Percentiles rank a stretch among this genome's conserved stretches.
phyloP scores from a whole-genome alignment of 2,888 invertebrate genomes.

The Pandemis corylana region DNA sequence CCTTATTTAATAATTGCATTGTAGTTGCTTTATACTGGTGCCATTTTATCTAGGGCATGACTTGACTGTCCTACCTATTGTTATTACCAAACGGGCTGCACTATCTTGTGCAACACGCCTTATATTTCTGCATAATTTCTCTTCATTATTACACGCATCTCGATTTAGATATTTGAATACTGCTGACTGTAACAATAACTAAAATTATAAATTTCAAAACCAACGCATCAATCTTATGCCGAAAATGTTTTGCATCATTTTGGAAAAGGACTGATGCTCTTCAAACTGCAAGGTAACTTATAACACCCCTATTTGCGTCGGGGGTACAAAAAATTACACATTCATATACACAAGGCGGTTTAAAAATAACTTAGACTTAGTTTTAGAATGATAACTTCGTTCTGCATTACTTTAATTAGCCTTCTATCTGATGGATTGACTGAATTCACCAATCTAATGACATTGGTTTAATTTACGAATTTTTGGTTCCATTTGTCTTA shows the following conservation, averaged over 20 bases:
- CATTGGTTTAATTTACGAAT: too few relatives aligned
- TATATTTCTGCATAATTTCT: conserved; percentile 35
- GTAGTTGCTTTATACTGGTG: conserved; percentile 14
- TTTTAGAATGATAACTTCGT: not conserved
- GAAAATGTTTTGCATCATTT: too few relatives aligned
- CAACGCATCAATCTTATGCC: too few relatives aligned
- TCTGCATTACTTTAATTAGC: not conserved
- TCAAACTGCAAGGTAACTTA: too few relatives aligned
- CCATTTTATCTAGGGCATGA: conserved; percentile 32
- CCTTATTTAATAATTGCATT: conserved; percentile 37
- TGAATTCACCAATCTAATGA: too few relatives aligned
- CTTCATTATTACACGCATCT: not conserved
- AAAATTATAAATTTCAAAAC: too few relatives aligned
- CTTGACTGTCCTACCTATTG: conserved; percentile 33
- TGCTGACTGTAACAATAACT: not conserved
- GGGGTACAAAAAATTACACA: not conserved
- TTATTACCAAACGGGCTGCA: conserved; percentile 33
- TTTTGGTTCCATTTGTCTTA: too few relatives aligned
- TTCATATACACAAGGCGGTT: not conserved
- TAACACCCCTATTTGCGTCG: too few relatives aligned
- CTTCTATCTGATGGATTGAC: not conserved
- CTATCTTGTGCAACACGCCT: conserved; percentile 34
- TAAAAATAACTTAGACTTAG: not conserved
- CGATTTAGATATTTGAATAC: not conserved
- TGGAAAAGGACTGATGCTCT: too few relatives aligned